Evolutionary conservation across 2,888 invertebrate species (phyloP), one percentile per base, ranked within the genome.

Genomic region (Drosophila macrothrix): DNA sequence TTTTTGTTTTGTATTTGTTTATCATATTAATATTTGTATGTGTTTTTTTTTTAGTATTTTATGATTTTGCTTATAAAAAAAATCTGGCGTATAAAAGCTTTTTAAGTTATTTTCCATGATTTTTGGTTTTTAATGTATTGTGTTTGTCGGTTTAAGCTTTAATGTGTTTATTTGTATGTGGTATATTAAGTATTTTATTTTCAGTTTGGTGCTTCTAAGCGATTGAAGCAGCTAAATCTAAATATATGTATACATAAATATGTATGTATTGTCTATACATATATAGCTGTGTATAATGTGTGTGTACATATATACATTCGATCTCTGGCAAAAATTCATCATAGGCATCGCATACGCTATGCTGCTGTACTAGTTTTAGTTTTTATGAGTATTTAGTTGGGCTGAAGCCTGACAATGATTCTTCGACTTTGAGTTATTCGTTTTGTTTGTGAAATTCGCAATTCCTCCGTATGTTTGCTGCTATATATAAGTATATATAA

Each of bases 21-120:
- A 53, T 73, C 33, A 49, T 63, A 41, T 54, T 72, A 67, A 68
- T 78, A 72, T 59, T 63, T 64, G 64, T 54, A 58, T 72, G 72
- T 70, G 56, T 67, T 62, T 76, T 66, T 31, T 81, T 67, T 80
- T 56, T 62, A 52, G 62, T 72, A 54, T 70, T 39, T 59, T 55
- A 22, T 62, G 75, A 61, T 62, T 72, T 69, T 83, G 78, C 76
- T 78, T 88, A 85, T 86, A 85, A 85, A 88, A 84, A 85, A 87
- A 80, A 68, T 75, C 87, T 84, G 89, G 87, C 87, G 84, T 89
- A 85, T 80, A 85, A 85, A 85, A 85, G 85, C 85, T 89, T 88
- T 73, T 74, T 71, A 65, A 72, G 62, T 82, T 79, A 49, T 67
- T 50, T 58, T 50, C 66, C 31, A 71, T 61, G 43, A 35, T 10